A percentile compares a stretch with the other conserved stretches of the same genome.
These are phyloP conservation scores for Sphenodon punctatus DNA, from an alignment of 2,797 vertebrate genomes.

Conservation along the genomic window DNA sequence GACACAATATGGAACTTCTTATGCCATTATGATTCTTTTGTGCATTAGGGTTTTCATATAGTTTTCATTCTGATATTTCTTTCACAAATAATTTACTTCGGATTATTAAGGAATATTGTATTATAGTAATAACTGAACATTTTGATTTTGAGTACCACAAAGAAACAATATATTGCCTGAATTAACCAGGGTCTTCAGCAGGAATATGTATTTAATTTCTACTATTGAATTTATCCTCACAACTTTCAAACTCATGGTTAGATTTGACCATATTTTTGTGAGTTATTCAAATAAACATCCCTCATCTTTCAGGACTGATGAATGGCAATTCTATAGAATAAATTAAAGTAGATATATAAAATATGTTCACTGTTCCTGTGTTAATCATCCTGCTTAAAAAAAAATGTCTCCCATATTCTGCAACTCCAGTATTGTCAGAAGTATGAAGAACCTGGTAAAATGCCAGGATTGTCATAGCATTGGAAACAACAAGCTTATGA, in stretches of 20 bases:
- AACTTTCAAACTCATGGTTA: background rate
- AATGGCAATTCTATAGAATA: no score
- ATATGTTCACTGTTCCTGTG: conserved; percentile 16
- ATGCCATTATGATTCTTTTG: background rate
- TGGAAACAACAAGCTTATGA: background rate
- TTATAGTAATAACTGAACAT: background rate
- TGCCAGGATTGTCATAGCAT: conserved; percentile 41
- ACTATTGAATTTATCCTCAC: background rate
- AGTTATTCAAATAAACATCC: background rate
- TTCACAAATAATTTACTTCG: background rate
- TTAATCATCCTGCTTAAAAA: background rate
- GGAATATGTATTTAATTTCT: background rate
- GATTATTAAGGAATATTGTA: background rate
- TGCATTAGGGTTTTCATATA: background rate
- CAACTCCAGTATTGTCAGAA: conserved; percentile 29
- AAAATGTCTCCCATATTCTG: background rate
- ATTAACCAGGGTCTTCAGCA: background rate
- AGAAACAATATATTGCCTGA: background rate
- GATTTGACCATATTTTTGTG: background rate
- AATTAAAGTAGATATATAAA: no score
- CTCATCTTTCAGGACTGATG: no score
- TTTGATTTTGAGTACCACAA: background rate
- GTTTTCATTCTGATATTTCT: background rate
- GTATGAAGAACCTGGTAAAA: conserved; percentile 18
- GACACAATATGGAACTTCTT: no score